Evolutionary conservation across 1,140 invertebrate species (phyloP).

Genomic region (Drosophila prosaltans): DNA sequence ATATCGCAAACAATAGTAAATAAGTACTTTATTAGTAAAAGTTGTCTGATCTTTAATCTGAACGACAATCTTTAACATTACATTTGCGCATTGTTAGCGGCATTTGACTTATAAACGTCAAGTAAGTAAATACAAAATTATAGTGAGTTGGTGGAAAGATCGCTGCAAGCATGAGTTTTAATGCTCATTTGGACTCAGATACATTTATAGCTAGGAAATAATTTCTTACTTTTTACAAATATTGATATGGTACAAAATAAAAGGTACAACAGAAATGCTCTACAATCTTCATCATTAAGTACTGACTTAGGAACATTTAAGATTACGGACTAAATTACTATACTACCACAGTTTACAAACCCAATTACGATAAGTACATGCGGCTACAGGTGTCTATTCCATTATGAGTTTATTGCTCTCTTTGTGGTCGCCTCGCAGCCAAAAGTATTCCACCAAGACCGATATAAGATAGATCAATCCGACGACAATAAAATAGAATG

Average conservation of each 20-base stretch:
- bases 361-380: slow-evolving; percentile 32
- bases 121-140: background rate
- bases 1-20: background rate
- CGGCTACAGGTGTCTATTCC: slow-evolving; percentile 38
- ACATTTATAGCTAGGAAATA: background rate
- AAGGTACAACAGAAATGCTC: background rate
- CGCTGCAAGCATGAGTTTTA: too few species aligned
- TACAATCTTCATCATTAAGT: slow-evolving; percentile 1
- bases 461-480: slow-evolving; percentile 66
- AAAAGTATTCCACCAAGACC: slow-evolving; percentile 66
- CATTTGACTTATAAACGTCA: background rate
- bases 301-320: slow-evolving; percentile 1
- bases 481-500: slow-evolving; percentile 74
- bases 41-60: background rate
- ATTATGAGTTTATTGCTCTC: slow-evolving; percentile 44
- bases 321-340: slow-evolving; percentile 5
- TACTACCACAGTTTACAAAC: slow-evolving; percentile 30
- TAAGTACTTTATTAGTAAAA: background rate
- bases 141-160: background rate
- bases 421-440: slow-evolving; percentile 24
- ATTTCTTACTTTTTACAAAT: background rate
- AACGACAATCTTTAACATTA: background rate
- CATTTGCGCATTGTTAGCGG: background rate
- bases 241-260: slow-evolving; percentile 1
- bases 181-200: background rate